Evolutionary conservation across 2,888 invertebrate genomes (phyloP), one percentile per base, ranked within the genome.

Genomic region (Macrosiphum euphorbiae): DNA sequence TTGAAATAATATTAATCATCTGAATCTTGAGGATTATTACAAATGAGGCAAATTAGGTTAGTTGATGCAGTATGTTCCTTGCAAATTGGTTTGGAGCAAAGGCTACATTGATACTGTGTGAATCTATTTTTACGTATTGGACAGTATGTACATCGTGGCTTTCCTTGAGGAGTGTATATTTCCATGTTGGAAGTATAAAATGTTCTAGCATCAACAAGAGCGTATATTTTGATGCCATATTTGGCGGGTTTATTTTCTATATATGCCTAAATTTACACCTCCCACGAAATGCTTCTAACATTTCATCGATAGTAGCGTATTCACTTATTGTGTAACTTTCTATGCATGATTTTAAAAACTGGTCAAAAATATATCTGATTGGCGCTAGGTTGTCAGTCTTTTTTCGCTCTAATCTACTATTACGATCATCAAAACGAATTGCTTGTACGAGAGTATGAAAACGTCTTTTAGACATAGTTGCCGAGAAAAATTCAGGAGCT

Each of bases 181-280:
- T 95, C 95, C 87, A 95, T 47, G 24, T 95, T 95, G 67, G 55
- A 87, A 28, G 94, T 95, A 90, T 94, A 95, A 90, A 94, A 94
- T 55, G 88, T 94, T 84, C 93, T 90, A 67, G 94, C 44, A 90
- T 94, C 95, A n/a, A 94, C 95, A 44, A 95, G 58, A 47, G 94
- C 95, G 1, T 95, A 96, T 61, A 95, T 94, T 94, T 95, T 95
- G 10, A 95, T 94, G 26, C 95, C 95, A 94, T 95, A 95, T 95
- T 95, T 95, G n/a, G 95, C 95, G 35, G 95, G 95, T 94, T 95
- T 95, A 13, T 94, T 95, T 47, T 95, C 95, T 24, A 95, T 95
- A 93, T 95, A 95, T 95, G 95, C 44, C 95, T 94, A 94, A 95
- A 95, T 24, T 91, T 94, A 92, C 95, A 95, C 91, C 95, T 94